Evolutionary conservation across 2,888 invertebrate species (phyloP).

Genomic region (Drosophila silvestris): DNA sequence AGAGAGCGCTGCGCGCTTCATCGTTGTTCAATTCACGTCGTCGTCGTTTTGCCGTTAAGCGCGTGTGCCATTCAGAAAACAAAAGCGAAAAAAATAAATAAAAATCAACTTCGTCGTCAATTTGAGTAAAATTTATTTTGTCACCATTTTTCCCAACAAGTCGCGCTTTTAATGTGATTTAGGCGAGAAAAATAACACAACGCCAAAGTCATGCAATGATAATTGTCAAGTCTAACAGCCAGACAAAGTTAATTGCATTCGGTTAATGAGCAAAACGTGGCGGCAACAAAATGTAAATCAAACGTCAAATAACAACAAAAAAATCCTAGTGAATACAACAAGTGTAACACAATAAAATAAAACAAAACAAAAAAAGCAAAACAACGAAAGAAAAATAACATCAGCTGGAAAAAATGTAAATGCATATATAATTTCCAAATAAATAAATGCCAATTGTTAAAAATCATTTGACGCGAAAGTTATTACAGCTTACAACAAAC

Average conservation of each 20-base stretch:
- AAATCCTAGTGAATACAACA: conserved; percentile 54
- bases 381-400: conserved; percentile 24
- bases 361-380: conserved; percentile 14
- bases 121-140: conserved; percentile 21
- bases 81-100: conserved; percentile 12
- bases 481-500: conserved; percentile 14
- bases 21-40: conserved; percentile 32
- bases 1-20: conserved; percentile 53
- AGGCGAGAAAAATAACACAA: conserved; percentile 39
- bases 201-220: conserved; percentile 60
- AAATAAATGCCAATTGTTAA: conserved; percentile 26
- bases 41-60: conserved; percentile 52
- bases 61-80: conserved; percentile 62
- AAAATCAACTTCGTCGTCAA: conserved; percentile 18
- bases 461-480: conserved; percentile 54
- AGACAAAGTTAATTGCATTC: conserved; percentile 60
- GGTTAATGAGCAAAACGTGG: conserved; percentile 74
- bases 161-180: conserved; percentile 54
- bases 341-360: conserved; percentile 27
- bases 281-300: conserved; percentile 76
- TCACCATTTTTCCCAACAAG: conserved; percentile 41
- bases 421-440: conserved; percentile 25
- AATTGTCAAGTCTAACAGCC: conserved; percentile 49
- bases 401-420: conserved; percentile 57
- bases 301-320: conserved; percentile 40